Base-by-base conservation (phyloP, 2,888 invertebrate genomes). In the Eristalis arbustorum region DNA sequence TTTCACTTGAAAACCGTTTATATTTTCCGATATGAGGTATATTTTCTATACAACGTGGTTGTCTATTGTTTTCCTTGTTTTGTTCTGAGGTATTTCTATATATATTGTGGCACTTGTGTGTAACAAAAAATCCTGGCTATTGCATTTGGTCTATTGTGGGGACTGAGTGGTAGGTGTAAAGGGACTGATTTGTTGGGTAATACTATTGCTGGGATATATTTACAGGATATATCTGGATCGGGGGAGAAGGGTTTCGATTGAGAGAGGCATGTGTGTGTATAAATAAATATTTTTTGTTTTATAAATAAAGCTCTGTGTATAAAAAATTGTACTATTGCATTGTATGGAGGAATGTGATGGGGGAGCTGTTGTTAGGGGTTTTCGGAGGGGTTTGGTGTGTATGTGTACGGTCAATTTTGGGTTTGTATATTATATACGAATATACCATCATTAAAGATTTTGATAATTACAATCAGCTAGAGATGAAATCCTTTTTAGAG, bases 71-170 rank as follows among this genome's bases (percentile, higher is more conserved):
- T 69, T 77, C 22, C 49, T 49, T 18, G 49, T 49, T 49, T n/a
- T 49, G 49, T 71, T 64, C 72, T 81, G 88, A 89, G 89, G 90
- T 89, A 89, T 89, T 88, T 88, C 72, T 75, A 68, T 80, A 66
- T 89, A 88, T 89, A 89, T 88, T 82, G 84, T 88, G 90, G 90
- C 90, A 90, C 90, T 90, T 90, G 90, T 89, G 89, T 74, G 88
- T 88, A 61, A 73, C 59, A 59, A 72, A 69, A 90, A 91, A 90
- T 89, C 89, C 89, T 89, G 90, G 90, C 90, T 91, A 91, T 91
- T 92, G 91, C 92, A 92, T 92, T 92, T 92, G 90, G 92, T 92
- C 90, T 91, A 91, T 87, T 92, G 93, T 93, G 92, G 91, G 92
- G 89, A 90, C 88, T 88, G 89, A 89, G 89, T 89, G 62, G 23